Evolutionary conservation across 2,113 vertebrate genomes (phyloP).

Genomic region (Ictalurus punctatus): DNA sequence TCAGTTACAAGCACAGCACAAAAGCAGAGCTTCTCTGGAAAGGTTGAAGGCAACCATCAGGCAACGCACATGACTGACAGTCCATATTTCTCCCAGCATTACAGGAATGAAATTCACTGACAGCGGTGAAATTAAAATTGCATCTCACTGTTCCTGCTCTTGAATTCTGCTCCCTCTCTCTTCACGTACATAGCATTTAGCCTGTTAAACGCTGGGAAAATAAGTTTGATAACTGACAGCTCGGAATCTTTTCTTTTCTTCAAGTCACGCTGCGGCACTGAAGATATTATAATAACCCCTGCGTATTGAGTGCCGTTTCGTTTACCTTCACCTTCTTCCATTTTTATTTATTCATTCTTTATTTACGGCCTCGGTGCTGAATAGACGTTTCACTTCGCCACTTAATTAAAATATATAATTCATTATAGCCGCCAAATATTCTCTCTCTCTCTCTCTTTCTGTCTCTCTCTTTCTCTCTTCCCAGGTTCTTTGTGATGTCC

Average conservation of each 20-base stretch:
- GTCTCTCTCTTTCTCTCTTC: slow-evolving; percentile 35
- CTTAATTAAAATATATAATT: slow-evolving; percentile 82
- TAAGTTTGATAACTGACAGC: slow-evolving; percentile 70
- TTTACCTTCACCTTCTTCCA: slow-evolving; percentile 49
- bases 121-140: slow-evolving; percentile 78
- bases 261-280: slow-evolving; percentile 62
- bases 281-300: slow-evolving; percentile 55
- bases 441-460: slow-evolving; percentile 60
- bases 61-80: slow-evolving; percentile 65
- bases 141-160: slow-evolving; percentile 68
- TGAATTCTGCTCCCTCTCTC: slow-evolving; percentile 55
- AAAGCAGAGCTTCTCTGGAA: slow-evolving; percentile 16
- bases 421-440: slow-evolving; percentile 67
- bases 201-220: slow-evolving; percentile 67
- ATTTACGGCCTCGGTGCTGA: slow-evolving; percentile 66
- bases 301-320: slow-evolving; percentile 43
- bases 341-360: slow-evolving; percentile 73
- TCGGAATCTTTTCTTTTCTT: slow-evolving; percentile 63
- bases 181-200: slow-evolving; percentile 60
- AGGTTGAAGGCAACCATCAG: slow-evolving; percentile 27
- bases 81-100: slow-evolving; percentile 69
- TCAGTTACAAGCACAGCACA: background rate
- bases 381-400: slow-evolving; percentile 62
- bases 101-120: slow-evolving; percentile 66
- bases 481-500: slow-evolving; percentile 49